Evolutionary conservation across 2,888 invertebrate genomes (phyloP), one percentile per base, ranked within the genome.

Genomic region (Heteropelma amictum): DNA sequence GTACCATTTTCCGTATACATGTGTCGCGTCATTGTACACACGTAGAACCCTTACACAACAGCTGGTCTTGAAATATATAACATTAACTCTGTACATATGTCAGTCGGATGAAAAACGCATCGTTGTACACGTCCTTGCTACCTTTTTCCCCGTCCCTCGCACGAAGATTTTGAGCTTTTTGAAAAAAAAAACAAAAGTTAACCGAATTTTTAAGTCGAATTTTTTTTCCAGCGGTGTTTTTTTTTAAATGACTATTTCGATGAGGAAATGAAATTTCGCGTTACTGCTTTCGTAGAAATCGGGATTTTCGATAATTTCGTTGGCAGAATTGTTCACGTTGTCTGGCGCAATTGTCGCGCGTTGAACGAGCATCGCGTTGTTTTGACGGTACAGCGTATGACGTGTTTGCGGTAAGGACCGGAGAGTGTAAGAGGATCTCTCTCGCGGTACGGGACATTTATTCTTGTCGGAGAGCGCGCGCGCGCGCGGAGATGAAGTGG

Each of bases 31-130:
- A 72, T 67, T 72, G 64, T 28, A 40, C 12, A 14, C 53, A 40
- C 49, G 49, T 21, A 60, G 17, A 54, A 53, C 65, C 72, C 72
- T 67, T 60, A 60, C 60, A 72, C 72, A 61, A 72, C 72, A 72
- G 65, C 60, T 72, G 72, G 72, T 47, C 28, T 38, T 12, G 33
- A 33, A 10, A 51, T 17, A 19, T 30, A 19, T n/a, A n/a, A n/a
- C n/a, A n/a, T n/a, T n/a, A n/a, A n/a, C n/a, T n/a, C n/a, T n/a
- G n/a, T n/a, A n/a, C n/a, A n/a, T n/a, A n/a, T n/a, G n/a, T n/a
- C n/a, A n/a, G n/a, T n/a, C n/a, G n/a, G n/a, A n/a, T n/a, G n/a
- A n/a, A n/a, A n/a, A n/a, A n/a, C n/a, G n/a, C n/a, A n/a, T n/a
- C n/a, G n/a, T n/a, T n/a, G n/a, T n/a, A n/a, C n/a, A n/a, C n/a